Evolutionary conservation across 2,888 invertebrate species (phyloP).

Genomic region (Spisula subtruncata): DNA sequence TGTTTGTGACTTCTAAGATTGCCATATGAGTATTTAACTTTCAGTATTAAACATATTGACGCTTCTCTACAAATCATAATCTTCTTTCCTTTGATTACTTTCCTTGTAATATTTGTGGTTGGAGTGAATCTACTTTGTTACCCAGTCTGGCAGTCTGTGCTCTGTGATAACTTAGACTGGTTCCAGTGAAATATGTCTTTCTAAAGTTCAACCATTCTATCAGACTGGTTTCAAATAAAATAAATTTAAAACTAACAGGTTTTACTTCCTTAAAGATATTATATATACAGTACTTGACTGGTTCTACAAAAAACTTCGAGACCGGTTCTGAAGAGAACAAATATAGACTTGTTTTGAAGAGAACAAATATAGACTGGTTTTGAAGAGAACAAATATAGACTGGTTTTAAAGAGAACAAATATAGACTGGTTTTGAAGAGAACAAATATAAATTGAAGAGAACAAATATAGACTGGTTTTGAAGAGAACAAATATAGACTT

Average conservation of each 20-base stretch:
- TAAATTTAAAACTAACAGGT: not conserved
- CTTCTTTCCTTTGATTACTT: no score
- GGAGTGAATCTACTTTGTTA: not conserved
- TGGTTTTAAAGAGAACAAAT: not conserved
- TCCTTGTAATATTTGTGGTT: no score
- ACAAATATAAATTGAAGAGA: no score
- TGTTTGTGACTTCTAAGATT: not conserved
- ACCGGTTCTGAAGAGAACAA: not conserved
- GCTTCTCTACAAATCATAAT: no score
- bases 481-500: not conserved
- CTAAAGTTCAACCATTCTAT: not conserved
- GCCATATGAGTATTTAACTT: not conserved
- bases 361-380: not conserved
- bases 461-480: not conserved
- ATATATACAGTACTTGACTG: not conserved
- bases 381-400: not conserved
- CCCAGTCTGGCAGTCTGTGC: not conserved
- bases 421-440: not conserved
- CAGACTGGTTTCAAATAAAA: conserved; percentile 17
- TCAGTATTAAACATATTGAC: not conserved
- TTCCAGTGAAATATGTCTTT: not conserved
- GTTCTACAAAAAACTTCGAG: not conserved
- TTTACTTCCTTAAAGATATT: not conserved
- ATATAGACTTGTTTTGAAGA: no score
- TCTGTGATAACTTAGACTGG: not conserved